Evolutionary conservation across 2,888 invertebrate genomes (phyloP), one percentile per base, ranked within the genome.

Genomic region (Mycalesis mineus): DNA sequence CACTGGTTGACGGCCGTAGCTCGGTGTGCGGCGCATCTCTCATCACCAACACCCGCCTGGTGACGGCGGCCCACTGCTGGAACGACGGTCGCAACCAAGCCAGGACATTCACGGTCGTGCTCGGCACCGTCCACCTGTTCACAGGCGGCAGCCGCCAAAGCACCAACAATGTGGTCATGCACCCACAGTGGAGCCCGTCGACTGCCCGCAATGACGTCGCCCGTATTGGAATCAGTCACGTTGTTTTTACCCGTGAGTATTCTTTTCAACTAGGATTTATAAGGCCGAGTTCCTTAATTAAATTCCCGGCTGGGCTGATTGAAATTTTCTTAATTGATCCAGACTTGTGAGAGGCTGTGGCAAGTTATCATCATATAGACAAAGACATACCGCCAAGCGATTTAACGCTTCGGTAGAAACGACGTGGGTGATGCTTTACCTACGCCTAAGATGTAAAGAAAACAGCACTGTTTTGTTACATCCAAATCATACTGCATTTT

Each of bases 91-190:
- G 36, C 7, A 17, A 52, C 22, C 42, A 17, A 6, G 72, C 69
- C 0, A 58, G 51, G 28, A 57, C 60, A 22, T 61, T 69, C 53
- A 67, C 61, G 0, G 71, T 66, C 0, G 65, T 69, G 1, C 63
- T 71, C 7, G 74, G 71, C 17, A 62, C 71, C 11, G 54, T 64
- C 31, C 62, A 49, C 1, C 57, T 71, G 8, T 72, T 66, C 63
- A 51, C 17, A 13, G 72, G 71, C 0, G 72, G 71, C 1, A 22
- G 29, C 1, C 64, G 70, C 11, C 13, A 14, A 11, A n/a, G n/a
- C n/a, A 64, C 65, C n/a, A 61, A 33, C 6, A 51, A 61, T 7
- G 58, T 69, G 4, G 39, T 57, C 8, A 45, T 59, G 31, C 72
- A 72, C 53, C 66, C 64, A 1, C 48, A 62, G 11, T 71, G 64